Base-by-base conservation (phyloP, 2,113 vertebrate species). In the Peucedramus taeniatus region DNA sequence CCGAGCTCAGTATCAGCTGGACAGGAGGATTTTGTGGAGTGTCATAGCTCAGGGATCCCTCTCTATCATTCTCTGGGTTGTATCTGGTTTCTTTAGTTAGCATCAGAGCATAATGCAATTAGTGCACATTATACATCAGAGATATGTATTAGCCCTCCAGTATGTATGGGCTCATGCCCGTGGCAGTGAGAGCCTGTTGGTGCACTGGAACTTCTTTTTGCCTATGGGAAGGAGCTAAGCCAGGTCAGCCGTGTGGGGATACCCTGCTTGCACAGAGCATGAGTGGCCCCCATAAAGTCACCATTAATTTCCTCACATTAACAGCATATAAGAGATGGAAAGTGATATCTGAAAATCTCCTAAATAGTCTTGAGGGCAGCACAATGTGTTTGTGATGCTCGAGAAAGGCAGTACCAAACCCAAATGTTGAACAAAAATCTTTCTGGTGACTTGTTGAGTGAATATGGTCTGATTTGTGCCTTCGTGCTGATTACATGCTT, bases 361-460 rank as follows among this genome's bases (percentile, higher is more conserved):
- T 15, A 22, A 35, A 39, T 0, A 2, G 16, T 35, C 64, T 11
- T 4, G 42, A 85, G 47, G 37, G 37, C 54, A 49, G n/a, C 1
- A 4, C 0, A 0, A 53, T 0, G 3, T 3, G 40, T 51, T 60
- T 2, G 12, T 4, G 39, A 45, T 5, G 39, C 13, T 60, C 2
- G 1, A 7, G 17, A 76, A 88, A 68, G 47, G 28, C 42, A 68
- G 63, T 23, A 42, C 18, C 51, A 39, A 69, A 47, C 10, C 20
- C 2, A 3, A 51, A 56, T 1, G 6, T 13, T 11, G 60, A 51
- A 65, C n/a, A 61, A 68, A 65, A 50, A 13, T 15, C 24, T 26
- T 9, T 13, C 35, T 22, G 21, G 31, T 3, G 56, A 56, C 47
- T 7, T 15, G 28, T 3, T 2, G 28, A 80, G 53, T 4, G 20